Percentiles rank a stretch among this genome's conserved stretches.
Conservation (phyloP, 2,888 invertebrate species). For the Leptinotarsa haldemani region DNA sequence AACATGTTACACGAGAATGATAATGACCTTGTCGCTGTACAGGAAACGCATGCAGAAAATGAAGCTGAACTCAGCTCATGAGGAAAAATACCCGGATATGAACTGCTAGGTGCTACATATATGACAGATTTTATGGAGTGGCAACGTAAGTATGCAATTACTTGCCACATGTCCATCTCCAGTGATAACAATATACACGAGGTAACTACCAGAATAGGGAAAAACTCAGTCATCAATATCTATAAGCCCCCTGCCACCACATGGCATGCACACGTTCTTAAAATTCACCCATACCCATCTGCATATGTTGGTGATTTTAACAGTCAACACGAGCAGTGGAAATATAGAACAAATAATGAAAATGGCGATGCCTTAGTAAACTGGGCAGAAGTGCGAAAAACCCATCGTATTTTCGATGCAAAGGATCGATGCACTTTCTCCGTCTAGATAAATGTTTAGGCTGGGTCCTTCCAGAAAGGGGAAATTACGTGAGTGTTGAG, state of each 20-base stretch:
- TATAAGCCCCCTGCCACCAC: neutral
- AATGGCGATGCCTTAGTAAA: neutral
- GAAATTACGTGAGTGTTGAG: slow-evolving; percentile 6
- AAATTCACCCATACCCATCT: neutral
- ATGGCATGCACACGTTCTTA: neutral
- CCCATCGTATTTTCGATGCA: neutral
- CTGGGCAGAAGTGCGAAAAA: neutral
- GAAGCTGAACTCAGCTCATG: too few species aligned
- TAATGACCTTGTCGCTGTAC: too few species aligned
- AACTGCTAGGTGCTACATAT: neutral
- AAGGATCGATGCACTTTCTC: neutral
- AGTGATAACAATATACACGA: too few species aligned
- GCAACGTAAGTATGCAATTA: too few species aligned
- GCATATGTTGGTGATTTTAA: neutral
- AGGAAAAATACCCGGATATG: neutral
- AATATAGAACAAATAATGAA: neutral
- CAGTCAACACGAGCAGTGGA: neutral
- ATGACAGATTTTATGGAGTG: too few species aligned
- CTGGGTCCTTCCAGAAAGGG: neutral
- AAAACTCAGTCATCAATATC: neutral
- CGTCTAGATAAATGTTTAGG: too few species aligned
- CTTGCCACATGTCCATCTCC: too few species aligned
- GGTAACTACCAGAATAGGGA: neutral
- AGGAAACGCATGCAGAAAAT: too few species aligned
- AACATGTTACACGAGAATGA: too few species aligned